phyloP scores from a whole-genome alignment of 2,797 vertebrate species.

The Glyptemys insculpta region DNA sequence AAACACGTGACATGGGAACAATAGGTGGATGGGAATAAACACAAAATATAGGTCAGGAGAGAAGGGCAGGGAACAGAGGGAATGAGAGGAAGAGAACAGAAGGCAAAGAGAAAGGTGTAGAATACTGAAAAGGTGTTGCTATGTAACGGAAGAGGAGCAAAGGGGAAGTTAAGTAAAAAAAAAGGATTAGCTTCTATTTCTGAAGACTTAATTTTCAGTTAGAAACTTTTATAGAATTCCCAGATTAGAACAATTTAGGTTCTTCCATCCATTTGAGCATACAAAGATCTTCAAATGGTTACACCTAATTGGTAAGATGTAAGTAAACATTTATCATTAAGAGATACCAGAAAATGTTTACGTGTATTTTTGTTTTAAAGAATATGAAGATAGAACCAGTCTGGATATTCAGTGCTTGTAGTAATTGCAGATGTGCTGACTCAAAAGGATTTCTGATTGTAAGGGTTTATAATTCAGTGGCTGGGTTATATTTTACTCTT shows the following conservation, averaged over 20 bases:
- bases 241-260: neutral
- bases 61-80: neutral
- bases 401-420: neutral
- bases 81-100: neutral
- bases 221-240: too few relatives aligned
- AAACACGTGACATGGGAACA: neutral
- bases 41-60: rapidly evolving
- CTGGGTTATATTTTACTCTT: neutral
- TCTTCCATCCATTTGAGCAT: neutral
- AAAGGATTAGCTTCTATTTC: constrained; percentile 2
- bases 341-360: neutral
- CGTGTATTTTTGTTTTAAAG: neutral
- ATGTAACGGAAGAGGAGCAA: neutral
- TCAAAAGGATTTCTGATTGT: neutral
- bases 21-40: rapidly evolving
- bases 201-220: neutral
- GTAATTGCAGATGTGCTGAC: neutral
- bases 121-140: neutral
- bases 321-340: neutral
- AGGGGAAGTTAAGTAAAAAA: constrained; percentile 14
- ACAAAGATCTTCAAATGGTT: neutral
- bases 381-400: neutral
- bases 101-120: neutral
- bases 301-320: neutral
- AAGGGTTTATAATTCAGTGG: neutral